phyloP scores from a whole-genome alignment of 2,888 invertebrate genomes.

The Eilema sororculum region DNA sequence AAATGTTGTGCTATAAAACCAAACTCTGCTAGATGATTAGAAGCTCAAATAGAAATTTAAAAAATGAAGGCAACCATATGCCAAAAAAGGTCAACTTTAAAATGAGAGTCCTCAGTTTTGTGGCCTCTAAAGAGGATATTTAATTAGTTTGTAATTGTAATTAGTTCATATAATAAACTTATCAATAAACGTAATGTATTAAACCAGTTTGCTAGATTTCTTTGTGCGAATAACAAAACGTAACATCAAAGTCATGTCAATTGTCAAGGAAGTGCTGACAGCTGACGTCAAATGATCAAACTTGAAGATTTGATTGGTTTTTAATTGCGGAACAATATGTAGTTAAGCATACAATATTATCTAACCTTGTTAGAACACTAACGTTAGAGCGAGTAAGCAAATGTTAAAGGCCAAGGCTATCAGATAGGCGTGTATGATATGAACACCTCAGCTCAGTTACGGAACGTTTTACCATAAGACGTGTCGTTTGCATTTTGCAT shows the following conservation, averaged over 20 bases:
- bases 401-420: constrained; percentile 37
- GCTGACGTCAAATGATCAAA: not conserved
- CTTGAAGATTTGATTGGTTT: constrained; percentile 7
- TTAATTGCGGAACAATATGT: constrained; percentile 12
- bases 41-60: no score
- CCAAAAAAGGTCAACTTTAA: no score
- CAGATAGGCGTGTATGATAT: constrained; percentile 1
- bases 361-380: constrained; percentile 29
- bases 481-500: constrained; percentile 39
- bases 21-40: no score
- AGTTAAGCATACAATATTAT: constrained; percentile 38
- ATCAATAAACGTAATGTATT: no score
- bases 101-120: no score
- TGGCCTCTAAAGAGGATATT: no score
- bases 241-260: not conserved
- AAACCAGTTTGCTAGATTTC: no score
- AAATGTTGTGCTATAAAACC: no score
- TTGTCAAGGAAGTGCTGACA: not conserved
- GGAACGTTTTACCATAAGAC: constrained; percentile 39
- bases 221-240: not conserved
- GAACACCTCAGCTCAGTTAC: constrained; percentile 18
- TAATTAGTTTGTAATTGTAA: no score
- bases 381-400: constrained; percentile 25
- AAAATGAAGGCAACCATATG: no score
- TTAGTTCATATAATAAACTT: no score